These are phyloP conservation scores for Anabas testudineus DNA, from an alignment of 2,797 vertebrate species.

Conservation along the genomic window DNA sequence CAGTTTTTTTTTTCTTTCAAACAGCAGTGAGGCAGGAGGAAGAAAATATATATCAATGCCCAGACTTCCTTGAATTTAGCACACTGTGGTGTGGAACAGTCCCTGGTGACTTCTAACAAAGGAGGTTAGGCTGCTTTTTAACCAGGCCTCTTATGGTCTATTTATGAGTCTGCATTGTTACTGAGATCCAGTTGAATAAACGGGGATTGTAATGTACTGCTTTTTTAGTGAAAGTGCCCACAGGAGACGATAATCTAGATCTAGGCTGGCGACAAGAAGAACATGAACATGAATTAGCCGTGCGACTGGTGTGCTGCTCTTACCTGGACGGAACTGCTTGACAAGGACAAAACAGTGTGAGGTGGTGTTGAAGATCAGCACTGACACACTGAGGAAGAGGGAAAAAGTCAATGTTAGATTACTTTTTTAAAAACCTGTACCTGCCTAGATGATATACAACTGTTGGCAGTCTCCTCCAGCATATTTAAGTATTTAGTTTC, in stretches of 20 bases:
- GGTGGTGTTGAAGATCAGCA: constrained; percentile 93
- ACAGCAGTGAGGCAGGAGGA: constrained; percentile 41
- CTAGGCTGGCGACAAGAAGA: constrained; percentile 20
- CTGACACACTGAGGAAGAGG: constrained; percentile 85
- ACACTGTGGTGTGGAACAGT: constrained; percentile 44
- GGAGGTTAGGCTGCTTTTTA: constrained; percentile 63
- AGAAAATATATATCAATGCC: constrained; percentile 71
- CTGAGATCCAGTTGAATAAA: constrained; percentile 59
- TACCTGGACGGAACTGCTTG: constrained; percentile 98
- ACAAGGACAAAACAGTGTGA: constrained; percentile 94
- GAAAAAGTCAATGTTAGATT: constrained; percentile 5
- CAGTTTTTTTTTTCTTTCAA: no score
- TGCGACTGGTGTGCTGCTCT: not conserved
- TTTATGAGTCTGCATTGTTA: constrained; percentile 75
- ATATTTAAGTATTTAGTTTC: not conserved
- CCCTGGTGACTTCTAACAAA: constrained; percentile 72
- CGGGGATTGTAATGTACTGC: constrained; percentile 48
- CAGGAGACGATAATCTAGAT: constrained; percentile 56
- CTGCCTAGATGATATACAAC: not conserved
- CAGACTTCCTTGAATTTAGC: constrained; percentile 85
- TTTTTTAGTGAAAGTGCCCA: constrained; percentile 55
- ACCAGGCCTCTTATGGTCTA: constrained; percentile 65
- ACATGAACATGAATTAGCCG: constrained; percentile 7
- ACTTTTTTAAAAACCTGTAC: not conserved
- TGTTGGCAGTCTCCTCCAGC: not conserved